Evolutionary conservation across 2,888 invertebrate genomes (phyloP).

Genomic region (Thera britannica): DNA sequence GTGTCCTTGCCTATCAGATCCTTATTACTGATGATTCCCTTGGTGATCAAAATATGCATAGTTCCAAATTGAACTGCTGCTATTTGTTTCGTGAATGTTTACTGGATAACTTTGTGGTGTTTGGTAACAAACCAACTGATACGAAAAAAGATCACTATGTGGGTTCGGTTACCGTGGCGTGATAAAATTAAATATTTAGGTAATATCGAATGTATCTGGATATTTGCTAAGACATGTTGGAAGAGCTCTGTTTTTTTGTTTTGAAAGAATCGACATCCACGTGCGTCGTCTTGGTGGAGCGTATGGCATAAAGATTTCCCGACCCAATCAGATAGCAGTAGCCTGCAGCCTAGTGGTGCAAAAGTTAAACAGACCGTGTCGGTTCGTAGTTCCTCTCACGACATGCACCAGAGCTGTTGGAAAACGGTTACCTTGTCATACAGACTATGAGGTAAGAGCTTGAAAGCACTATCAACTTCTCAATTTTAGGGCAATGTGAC

Average conservation of each 20-base stretch:
- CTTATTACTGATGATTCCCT: too few relatives aligned
- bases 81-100: too few relatives aligned
- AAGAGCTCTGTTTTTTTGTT: background rate
- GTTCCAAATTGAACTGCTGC: too few relatives aligned
- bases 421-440: conserved; percentile 78
- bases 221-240: background rate
- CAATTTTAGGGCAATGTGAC: background rate
- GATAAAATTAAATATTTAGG: too few relatives aligned
- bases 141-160: too few relatives aligned
- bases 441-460: conserved; percentile 84
- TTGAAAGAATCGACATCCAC: conserved; percentile 86
- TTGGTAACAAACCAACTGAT: too few relatives aligned
- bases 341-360: conserved; percentile 80
- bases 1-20: too few relatives aligned
- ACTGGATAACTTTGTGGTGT: too few relatives aligned
- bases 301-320: conserved; percentile 90
- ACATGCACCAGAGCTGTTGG: conserved; percentile 86
- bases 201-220: too few relatives aligned
- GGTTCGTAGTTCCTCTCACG: conserved; percentile 86
- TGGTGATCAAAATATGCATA: too few relatives aligned
- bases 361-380: conserved; percentile 86
- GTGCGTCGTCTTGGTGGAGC: conserved; percentile 65
- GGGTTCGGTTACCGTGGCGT: too few relatives aligned
- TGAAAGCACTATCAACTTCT: background rate
- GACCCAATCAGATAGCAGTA: conserved; percentile 80